Conservation (phyloP, 2,113 vertebrate species). For the Cyanoramphus novaezelandiae region DNA sequence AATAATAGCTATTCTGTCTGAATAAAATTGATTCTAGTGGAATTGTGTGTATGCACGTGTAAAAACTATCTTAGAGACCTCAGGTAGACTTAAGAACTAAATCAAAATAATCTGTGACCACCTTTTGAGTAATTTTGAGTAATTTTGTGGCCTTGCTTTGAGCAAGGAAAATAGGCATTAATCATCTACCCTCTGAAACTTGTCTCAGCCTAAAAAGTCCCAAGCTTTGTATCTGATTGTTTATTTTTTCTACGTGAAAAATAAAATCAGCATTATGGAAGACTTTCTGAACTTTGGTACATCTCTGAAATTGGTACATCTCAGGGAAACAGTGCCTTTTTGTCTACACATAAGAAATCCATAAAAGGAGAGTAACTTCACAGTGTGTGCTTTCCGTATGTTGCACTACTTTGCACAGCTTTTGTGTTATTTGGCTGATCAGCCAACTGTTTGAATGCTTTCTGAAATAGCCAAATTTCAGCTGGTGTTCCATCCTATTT, state of each 20-base stretch:
- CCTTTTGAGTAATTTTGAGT: neutral
- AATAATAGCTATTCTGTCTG: neutral
- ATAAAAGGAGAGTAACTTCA: neutral
- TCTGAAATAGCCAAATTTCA: neutral
- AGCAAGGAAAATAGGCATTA: neutral
- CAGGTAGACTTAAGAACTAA: neutral
- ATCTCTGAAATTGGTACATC: neutral
- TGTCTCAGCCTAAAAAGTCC: neutral
- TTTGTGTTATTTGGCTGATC: neutral
- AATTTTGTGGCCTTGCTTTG: neutral
- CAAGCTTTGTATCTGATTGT: neutral
- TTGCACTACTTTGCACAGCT: neutral
- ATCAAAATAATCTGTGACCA: neutral
- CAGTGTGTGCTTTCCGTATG: neutral
- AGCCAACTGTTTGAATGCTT: neutral
- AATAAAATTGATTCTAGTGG: neutral
- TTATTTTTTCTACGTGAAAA: neutral
- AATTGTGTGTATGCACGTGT: neutral
- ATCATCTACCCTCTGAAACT: neutral
- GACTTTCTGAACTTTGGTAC: neutral
- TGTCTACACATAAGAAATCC: neutral
- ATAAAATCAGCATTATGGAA: neutral
- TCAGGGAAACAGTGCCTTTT: neutral
- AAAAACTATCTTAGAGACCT: neutral
- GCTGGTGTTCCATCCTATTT: neutral